Conservation (phyloP, 2,113 vertebrate genomes). For the Scolopax mira region DNA sequence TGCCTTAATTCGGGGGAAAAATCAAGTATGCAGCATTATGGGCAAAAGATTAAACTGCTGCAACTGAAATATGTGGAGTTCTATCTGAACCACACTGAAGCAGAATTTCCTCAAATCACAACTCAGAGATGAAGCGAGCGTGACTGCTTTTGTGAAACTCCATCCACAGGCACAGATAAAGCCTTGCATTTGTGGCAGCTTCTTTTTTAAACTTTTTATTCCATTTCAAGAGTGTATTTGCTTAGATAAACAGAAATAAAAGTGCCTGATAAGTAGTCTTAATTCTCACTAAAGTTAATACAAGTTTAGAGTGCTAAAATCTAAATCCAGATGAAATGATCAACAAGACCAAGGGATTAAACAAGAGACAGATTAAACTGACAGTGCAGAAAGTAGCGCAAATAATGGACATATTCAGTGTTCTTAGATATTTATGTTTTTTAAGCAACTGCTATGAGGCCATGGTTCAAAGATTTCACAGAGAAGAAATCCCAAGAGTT, state of each 20-base stretch:
- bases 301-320: neutral
- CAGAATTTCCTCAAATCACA: neutral
- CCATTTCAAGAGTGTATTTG: neutral
- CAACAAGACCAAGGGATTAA: neutral
- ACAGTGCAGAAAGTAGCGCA: neutral
- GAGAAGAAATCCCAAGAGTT: neutral
- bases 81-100: neutral
- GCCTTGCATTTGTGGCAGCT: neutral
- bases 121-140: neutral
- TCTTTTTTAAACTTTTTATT: neutral
- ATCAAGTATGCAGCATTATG: neutral
- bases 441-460: neutral
- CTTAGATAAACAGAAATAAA: neutral
- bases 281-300: neutral
- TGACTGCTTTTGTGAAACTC: accelerated
- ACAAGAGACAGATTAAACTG: neutral
- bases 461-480: neutral
- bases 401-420: neutral
- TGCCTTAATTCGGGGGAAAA: neutral
- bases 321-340: neutral
- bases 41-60: neutral
- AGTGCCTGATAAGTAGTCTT: neutral
- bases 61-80: neutral
- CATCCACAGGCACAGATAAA: neutral
- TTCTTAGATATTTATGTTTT: neutral